phyloP scores from a whole-genome alignment of 2,797 vertebrate genomes.

The Sebastolobus altivelis region DNA sequence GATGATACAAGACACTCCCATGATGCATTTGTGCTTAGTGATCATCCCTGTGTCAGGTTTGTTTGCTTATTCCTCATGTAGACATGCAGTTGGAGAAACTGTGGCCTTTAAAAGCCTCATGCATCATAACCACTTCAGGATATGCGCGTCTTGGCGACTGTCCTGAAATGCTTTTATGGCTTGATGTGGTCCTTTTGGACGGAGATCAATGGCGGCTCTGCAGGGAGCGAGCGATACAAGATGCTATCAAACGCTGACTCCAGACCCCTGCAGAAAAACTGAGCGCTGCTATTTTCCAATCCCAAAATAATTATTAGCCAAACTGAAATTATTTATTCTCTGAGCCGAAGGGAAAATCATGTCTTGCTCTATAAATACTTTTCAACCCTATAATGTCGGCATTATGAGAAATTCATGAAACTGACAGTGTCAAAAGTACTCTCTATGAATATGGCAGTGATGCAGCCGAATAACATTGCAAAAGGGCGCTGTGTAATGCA shows the following conservation, averaged over 20 bases:
- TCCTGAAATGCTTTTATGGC: slow-evolving; percentile 81
- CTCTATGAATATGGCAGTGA: slow-evolving; percentile 40
- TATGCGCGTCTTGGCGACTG: slow-evolving; percentile 70
- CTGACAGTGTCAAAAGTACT: not conserved
- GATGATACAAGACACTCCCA: slow-evolving; percentile 28
- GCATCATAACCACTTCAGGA: slow-evolving; percentile 70
- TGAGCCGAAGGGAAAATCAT: slow-evolving; percentile 13
- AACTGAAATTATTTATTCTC: slow-evolving; percentile 29
- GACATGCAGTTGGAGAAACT: slow-evolving; percentile 51
- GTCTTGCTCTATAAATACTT: slow-evolving; percentile 31
- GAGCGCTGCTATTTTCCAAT: slow-evolving; percentile 28
- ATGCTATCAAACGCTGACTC: slow-evolving; percentile 71
- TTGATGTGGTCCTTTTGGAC: slow-evolving; percentile 65
- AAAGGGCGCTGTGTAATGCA: slow-evolving; percentile 57
- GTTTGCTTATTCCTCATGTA: slow-evolving; percentile 50
- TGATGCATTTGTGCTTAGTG: slow-evolving; percentile 58
- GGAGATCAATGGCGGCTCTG: slow-evolving; percentile 67
- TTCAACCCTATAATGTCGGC: not conserved
- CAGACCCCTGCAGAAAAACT: slow-evolving; percentile 51
- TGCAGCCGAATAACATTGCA: slow-evolving; percentile 49
- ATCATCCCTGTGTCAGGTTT: slow-evolving; percentile 47
- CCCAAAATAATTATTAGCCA: slow-evolving; percentile 39
- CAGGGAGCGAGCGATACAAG: slow-evolving; percentile 56
- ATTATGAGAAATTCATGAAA: slow-evolving; percentile 4
- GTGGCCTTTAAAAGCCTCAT: slow-evolving; percentile 67